phyloP scores from a whole-genome alignment of 2,113 vertebrate species.

The Centrocercus urophasianus region DNA sequence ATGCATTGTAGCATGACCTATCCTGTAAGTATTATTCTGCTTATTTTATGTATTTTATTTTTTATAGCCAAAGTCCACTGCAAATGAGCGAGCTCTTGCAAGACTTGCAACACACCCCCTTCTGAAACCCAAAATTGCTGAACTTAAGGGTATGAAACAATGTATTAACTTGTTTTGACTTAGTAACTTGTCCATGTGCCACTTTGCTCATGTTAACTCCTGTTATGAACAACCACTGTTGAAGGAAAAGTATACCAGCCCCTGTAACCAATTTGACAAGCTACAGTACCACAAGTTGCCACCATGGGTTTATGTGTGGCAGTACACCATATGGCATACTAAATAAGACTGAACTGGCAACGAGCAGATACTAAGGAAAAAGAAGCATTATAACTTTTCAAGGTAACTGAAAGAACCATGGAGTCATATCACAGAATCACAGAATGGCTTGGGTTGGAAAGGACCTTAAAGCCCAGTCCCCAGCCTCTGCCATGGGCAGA shows the following conservation, averaged over 20 bases:
- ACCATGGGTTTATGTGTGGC: not conserved
- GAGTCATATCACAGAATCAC: not conserved
- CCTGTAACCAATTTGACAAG: not conserved
- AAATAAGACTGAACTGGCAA: too few relatives aligned
- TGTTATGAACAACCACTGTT: not conserved
- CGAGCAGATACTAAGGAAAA: not conserved
- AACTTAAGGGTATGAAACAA: slow-evolving; percentile 82
- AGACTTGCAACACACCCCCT: slow-evolving; percentile 88
- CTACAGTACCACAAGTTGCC: not conserved
- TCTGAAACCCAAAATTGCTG: slow-evolving; percentile 85
- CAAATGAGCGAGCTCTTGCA: slow-evolving; percentile 85
- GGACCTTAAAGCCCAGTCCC: not conserved
- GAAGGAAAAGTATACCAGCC: not conserved
- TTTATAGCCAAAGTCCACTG: slow-evolving; percentile 80
- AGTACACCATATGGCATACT: not conserved
- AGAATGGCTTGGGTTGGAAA: not conserved
- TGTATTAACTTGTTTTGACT: not conserved
- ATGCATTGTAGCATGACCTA: not conserved
- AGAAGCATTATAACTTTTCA: not conserved
- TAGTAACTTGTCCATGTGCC: not conserved
- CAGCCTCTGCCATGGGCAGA: too few relatives aligned
- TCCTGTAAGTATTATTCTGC: not conserved
- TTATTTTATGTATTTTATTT: not conserved
- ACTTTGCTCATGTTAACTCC: not conserved
- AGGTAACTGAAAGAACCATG: not conserved